Conservation (phyloP, 2,888 invertebrate species). For the Perizoma flavofasciatum region DNA sequence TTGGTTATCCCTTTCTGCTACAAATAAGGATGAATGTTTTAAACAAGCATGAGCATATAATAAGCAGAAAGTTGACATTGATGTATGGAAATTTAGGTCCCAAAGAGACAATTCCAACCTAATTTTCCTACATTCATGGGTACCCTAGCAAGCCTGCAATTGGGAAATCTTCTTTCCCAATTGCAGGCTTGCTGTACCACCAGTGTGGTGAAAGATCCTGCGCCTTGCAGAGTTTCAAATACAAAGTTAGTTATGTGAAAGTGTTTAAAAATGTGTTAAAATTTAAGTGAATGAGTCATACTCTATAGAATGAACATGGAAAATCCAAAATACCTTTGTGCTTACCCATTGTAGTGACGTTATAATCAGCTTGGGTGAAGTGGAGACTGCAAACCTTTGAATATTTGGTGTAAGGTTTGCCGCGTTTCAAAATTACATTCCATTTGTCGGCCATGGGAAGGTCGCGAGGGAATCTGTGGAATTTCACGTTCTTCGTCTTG, state of each 20-base stretch:
- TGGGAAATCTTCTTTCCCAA: no score
- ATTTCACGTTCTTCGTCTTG: constrained; percentile 81
- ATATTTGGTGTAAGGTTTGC: constrained; percentile 79
- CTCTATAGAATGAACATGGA: constrained; percentile 58
- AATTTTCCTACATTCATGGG: no score
- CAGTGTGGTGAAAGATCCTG: constrained; percentile 10
- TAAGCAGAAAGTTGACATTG: no score
- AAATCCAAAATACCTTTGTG: constrained; percentile 79
- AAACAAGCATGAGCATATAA: no score
- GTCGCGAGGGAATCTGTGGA: constrained; percentile 78
- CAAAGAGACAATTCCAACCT: no score
- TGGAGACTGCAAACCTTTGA: constrained; percentile 81
- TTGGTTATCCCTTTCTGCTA: no score
- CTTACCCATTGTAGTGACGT: constrained; percentile 82
- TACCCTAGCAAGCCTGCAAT: no score
- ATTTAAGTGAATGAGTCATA: constrained; percentile 40
- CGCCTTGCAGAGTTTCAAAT: background rate
- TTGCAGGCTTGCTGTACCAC: no score
- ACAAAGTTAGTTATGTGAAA: constrained; percentile 5
- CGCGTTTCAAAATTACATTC: constrained; percentile 74
- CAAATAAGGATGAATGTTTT: no score
- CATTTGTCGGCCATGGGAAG: constrained; percentile 70
- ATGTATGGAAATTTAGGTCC: no score
- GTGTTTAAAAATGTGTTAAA: constrained; percentile 20
- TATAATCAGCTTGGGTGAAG: constrained; percentile 76